These are phyloP conservation scores for Aradophagus sp. DNA, from an alignment of 1,140 invertebrate genomes.

Conservation along the genomic window DNA sequence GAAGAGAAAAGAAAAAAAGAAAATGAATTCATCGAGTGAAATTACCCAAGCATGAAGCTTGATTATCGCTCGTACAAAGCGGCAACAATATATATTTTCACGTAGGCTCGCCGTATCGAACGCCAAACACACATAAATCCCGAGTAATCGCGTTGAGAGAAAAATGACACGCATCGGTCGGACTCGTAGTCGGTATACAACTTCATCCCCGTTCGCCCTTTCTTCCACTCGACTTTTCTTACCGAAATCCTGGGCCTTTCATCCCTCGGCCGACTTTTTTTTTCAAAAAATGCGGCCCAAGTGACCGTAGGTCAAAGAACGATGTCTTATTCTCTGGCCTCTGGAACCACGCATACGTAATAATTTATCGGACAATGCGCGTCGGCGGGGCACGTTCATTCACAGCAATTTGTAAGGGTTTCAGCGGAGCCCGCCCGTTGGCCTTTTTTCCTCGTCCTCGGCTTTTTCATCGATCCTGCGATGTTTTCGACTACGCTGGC, in stretches of 20 bases:
- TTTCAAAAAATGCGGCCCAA: conserved; percentile 14
- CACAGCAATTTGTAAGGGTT: conserved; percentile 66
- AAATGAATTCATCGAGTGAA: too few species aligned
- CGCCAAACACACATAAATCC: conserved; percentile 37
- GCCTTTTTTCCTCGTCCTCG: conserved; percentile 11
- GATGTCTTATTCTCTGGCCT: conserved; percentile 32
- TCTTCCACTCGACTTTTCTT: conserved; percentile 52
- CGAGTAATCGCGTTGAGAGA: conserved; percentile 23
- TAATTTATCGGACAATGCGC: conserved; percentile 67
- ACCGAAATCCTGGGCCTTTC: too few species aligned
- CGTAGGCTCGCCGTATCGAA: conserved; percentile 22
- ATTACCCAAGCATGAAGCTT: conserved; percentile 23
- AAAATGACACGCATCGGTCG: conserved; percentile 30
- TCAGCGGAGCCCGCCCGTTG: conserved; percentile 34
- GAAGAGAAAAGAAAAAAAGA: too few species aligned
- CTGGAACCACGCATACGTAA: conserved; percentile 58
- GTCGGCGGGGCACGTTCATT: conserved; percentile 58
- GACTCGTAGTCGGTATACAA: conserved; percentile 9
- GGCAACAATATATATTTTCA: conserved; percentile 24
- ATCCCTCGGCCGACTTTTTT: conserved; percentile 1
- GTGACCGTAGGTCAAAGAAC: conserved; percentile 28
- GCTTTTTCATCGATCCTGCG: conserved; percentile 35
- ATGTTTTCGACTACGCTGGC: conserved; percentile 61
- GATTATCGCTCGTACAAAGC: conserved; percentile 24
- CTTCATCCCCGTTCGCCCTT: conserved; percentile 7